Percentiles rank a stretch among this genome's conserved stretches.
Conservation (phyloP, 2,888 invertebrate genomes). For the Drosophila nr. fundita region DNA sequence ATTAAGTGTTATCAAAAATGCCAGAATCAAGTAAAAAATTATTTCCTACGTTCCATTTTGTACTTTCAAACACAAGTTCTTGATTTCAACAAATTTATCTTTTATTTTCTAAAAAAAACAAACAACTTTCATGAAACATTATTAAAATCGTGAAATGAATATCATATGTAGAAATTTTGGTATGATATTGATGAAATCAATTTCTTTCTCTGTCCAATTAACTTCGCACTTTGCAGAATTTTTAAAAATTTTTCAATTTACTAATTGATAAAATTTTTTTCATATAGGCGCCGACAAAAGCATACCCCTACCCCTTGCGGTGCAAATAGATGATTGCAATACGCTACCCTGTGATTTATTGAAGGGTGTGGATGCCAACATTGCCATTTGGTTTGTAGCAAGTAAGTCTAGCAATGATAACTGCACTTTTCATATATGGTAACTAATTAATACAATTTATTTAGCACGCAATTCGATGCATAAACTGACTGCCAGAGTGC, state of each 20-base stretch:
- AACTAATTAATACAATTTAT: background rate
- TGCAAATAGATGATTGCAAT: constrained; percentile 73
- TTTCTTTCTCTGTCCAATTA: background rate
- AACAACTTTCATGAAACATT: background rate
- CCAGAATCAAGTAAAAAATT: background rate
- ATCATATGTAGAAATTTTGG: background rate
- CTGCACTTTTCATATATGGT: background rate
- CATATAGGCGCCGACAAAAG: constrained; percentile 58
- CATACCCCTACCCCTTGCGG: constrained; percentile 65
- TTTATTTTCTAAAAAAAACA: background rate
- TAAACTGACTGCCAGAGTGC: constrained; percentile 59
- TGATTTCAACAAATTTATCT: background rate
- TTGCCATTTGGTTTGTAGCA: constrained; percentile 81
- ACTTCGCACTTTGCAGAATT: no score
- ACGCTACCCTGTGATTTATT: constrained; percentile 73
- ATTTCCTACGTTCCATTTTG: background rate
- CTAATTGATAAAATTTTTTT: background rate
- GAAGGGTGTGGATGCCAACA: constrained; percentile 62
- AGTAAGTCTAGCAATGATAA: constrained; percentile 53
- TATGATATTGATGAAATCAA: background rate
- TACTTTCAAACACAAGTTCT: background rate
- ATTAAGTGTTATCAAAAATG: no score
- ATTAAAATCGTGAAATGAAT: background rate
- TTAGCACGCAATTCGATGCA: constrained; percentile 67
- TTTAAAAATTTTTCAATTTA: background rate